Evolutionary conservation across 2,113 vertebrate genomes (phyloP).

Genomic region (Callospermophilus lateralis): DNA sequence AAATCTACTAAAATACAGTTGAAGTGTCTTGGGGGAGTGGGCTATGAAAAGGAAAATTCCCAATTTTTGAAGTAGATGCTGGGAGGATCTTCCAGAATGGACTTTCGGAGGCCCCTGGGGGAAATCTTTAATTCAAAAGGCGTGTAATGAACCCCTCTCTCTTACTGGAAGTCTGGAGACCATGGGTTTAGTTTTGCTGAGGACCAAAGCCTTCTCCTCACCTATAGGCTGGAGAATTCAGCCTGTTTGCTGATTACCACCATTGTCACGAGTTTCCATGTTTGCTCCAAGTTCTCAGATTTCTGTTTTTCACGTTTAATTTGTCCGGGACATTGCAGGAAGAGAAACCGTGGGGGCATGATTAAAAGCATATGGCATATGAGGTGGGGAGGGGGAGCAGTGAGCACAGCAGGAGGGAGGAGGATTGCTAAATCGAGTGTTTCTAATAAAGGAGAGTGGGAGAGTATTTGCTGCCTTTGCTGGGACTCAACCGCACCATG

Average conservation of each 20-base stretch:
- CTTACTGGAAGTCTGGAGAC: neutral
- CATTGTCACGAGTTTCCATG: constrained; percentile 73
- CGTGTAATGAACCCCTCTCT: neutral
- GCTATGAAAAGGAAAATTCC: neutral
- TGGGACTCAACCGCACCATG: constrained; percentile 36
- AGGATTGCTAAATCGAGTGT: constrained; percentile 78
- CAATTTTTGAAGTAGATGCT: neutral
- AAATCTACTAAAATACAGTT: neutral
- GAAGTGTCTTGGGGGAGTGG: neutral
- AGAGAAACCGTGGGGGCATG: constrained; percentile 75
- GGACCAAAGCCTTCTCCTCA: neutral
- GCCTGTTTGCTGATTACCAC: constrained; percentile 62
- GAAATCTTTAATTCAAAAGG: neutral
- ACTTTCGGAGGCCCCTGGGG: neutral
- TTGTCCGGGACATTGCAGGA: constrained; percentile 73
- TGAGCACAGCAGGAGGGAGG: constrained; percentile 72
- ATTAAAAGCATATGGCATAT: constrained; percentile 82
- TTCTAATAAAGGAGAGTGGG: constrained; percentile 81
- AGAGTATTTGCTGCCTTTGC: constrained; percentile 73
- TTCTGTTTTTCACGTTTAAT: constrained; percentile 78
- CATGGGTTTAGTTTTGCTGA: neutral
- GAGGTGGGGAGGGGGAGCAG: constrained; percentile 71
- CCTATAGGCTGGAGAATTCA: constrained; percentile 16
- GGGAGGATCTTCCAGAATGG: neutral
- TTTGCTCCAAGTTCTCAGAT: constrained; percentile 76